Base-by-base conservation (phyloP, 2,888 invertebrate species). In the Caenorhabditis japonica region DNA sequence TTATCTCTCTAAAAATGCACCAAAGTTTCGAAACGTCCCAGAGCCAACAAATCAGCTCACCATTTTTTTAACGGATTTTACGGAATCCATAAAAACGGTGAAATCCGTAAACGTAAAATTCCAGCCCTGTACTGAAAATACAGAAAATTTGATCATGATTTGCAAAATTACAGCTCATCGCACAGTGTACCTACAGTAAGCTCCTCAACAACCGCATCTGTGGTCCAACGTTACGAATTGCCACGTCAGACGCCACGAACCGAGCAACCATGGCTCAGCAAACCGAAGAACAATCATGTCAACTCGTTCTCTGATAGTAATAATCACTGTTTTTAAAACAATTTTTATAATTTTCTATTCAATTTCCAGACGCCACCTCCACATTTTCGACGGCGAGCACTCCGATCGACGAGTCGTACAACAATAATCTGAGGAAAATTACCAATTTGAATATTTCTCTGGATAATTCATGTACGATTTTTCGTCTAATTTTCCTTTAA, bases 211-310 rank as follows among this genome's bases (percentile, higher is more conserved):
- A 44, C 47, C 5, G 1, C 44, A 2, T 36, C 38, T 2, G 34
- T 8, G 12, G 64, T 72, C 4, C 39, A 71, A 4, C 77, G 82
- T 7, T 74, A 80, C 51, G 76, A 79, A 44, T 64, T 84, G 36
- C 76, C 72, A 27, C 73, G 76, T 15, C 84, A 84, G 55, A 75
- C 77, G 17, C 68, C 72, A 23, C 69, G 84, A 13, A 51, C 33
- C n/a, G 79, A 82, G 19, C 72, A 71, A 36, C 70, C 73, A 15
- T 79, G 79, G 79, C 51, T 75, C 19, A 75, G 56, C 27, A 60
- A 51, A 17, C 21, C 55, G 8, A 17, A 25, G 27, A n/a, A n/a
- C n/a, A 30, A 43, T 12, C 39, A 41, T 15, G 19, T 56, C 4
- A 17, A 19, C 13, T 2, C 55, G 10, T 17, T 8, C 10, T 27